Percentiles rank a stretch among this genome's conserved stretches.
These are phyloP conservation scores for Drosophila parvula DNA, from an alignment of 1,140 invertebrate genomes.

Conservation along the genomic window DNA sequence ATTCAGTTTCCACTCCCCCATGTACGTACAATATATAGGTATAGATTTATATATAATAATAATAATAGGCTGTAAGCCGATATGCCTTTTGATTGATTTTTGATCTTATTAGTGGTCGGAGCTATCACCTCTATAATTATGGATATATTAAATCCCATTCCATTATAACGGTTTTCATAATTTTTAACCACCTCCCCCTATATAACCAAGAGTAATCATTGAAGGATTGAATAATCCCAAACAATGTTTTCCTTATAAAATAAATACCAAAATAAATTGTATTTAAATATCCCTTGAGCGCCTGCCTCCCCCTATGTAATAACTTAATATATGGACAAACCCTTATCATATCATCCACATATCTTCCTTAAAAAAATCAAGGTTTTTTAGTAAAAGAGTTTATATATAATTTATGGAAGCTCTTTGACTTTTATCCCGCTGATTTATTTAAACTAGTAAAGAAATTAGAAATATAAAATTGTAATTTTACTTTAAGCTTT, in stretches of 20 bases:
- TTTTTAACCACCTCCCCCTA: too few species aligned
- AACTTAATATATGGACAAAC: too few species aligned
- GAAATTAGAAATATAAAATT: too few species aligned
- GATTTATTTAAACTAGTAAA: too few species aligned
- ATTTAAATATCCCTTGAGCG: too few species aligned
- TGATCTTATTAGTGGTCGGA: conserved; percentile 11
- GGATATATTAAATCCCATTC: neutral
- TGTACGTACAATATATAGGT: neutral
- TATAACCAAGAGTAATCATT: too few species aligned
- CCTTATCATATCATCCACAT: neutral
- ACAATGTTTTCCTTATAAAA: too few species aligned
- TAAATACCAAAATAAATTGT: too few species aligned
- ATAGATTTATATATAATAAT: neutral
- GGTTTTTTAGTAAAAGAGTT: neutral
- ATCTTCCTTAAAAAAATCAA: neutral
- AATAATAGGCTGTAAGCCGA: neutral
- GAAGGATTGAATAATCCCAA: too few species aligned
- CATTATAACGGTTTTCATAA: neutral
- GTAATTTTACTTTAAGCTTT: neutral
- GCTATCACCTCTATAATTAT: neutral
- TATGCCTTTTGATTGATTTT: conserved; percentile 3
- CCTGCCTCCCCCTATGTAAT: too few species aligned
- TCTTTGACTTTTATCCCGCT: too few species aligned
- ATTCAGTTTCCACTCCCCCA: neutral
- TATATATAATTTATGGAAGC: neutral